Evolutionary conservation across 2,888 invertebrate species (phyloP), one percentile per base, ranked within the genome.

Genomic region (Scaptomyza polygonia): DNA sequence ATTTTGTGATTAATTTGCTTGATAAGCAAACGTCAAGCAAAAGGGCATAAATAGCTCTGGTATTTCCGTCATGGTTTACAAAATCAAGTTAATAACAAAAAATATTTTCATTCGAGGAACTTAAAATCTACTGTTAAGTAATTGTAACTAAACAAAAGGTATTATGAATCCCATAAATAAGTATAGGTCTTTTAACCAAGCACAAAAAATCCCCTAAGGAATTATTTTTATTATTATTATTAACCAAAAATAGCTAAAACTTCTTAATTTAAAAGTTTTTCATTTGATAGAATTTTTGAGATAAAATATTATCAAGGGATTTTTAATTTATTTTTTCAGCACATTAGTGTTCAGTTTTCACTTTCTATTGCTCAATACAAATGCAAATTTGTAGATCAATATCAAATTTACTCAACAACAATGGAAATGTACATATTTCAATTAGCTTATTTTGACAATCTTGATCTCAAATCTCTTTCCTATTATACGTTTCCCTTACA

Each of bases 1-100:
- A 70, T 73, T 67, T 59, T 59, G 57, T 79, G 86, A 88, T 88
- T 83, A 83, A 74, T 77, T 79, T 68, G 57, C 30, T 49, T 70
- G 88, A 86, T 88, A 83, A 86, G 71, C 43, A 21, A 43, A 47
- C 43, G 56, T 32, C 34, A 29, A 53, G 11, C 6, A n/a, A n/a
- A 34, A 5, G 39, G 40, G 18, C 27, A 16, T 43, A 14, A 39
- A 49, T 25, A 47, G 59, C 49, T 47, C 34, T 44, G 47, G 18
- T 11, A 61, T 59, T 53, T 69, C 55, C 39, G 63, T 42, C 53
- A 49, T 62, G 44, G 36, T 36, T 39, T 16, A 39, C 9, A 9
- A 8, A 14, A 11, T 27, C 42, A 21, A 44, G 27, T 30, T 18
- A 18, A 39, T 18, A 18, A 39, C 12, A 14, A 3, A 40, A 32